phyloP scores from a whole-genome alignment of 2,888 invertebrate genomes.

The Drosophila mimica region DNA sequence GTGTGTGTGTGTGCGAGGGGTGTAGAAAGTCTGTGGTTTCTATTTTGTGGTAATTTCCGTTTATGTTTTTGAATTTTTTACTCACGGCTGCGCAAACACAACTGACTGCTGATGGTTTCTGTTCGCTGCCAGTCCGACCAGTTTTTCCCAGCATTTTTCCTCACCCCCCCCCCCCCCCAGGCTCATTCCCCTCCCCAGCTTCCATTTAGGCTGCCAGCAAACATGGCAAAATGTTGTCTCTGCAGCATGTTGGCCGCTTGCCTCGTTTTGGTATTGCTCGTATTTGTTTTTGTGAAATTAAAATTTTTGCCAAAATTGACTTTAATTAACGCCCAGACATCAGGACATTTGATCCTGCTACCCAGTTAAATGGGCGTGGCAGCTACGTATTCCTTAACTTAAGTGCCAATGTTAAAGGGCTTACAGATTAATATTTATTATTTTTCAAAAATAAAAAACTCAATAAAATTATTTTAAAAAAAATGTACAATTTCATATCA shows the following conservation, averaged over 20 bases:
- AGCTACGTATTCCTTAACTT: not conserved
- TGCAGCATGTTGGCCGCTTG: slow-evolving; percentile 23
- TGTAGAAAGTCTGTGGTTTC: slow-evolving; percentile 70
- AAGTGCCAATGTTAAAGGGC: not conserved
- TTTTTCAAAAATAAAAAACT: not conserved
- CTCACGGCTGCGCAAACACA: slow-evolving; percentile 80
- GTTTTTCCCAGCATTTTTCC: slow-evolving; percentile 31
- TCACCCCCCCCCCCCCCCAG: not conserved
- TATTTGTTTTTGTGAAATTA: slow-evolving; percentile 69
- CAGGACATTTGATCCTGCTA: slow-evolving; percentile 10
- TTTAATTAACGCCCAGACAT: slow-evolving; percentile 54
- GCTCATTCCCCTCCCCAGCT: not conserved
- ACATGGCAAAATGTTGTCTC: slow-evolving; percentile 56
- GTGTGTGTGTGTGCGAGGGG: slow-evolving; percentile 26
- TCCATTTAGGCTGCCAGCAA: slow-evolving; percentile 24
- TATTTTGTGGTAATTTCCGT: slow-evolving; percentile 81
- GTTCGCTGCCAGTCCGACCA: slow-evolving; percentile 13
- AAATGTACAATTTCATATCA: too few relatives aligned
- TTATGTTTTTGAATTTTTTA: slow-evolving; percentile 82
- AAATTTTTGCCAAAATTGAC: slow-evolving; percentile 57
- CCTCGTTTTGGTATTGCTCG: slow-evolving; percentile 29
- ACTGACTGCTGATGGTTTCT: slow-evolving; percentile 63
- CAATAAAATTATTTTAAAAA: not conserved
- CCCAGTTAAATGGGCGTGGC: slow-evolving; percentile 7
- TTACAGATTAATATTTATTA: not conserved